phyloP scores from a whole-genome alignment of 2,797 vertebrate genomes.

The Crypturellus tataupa region DNA sequence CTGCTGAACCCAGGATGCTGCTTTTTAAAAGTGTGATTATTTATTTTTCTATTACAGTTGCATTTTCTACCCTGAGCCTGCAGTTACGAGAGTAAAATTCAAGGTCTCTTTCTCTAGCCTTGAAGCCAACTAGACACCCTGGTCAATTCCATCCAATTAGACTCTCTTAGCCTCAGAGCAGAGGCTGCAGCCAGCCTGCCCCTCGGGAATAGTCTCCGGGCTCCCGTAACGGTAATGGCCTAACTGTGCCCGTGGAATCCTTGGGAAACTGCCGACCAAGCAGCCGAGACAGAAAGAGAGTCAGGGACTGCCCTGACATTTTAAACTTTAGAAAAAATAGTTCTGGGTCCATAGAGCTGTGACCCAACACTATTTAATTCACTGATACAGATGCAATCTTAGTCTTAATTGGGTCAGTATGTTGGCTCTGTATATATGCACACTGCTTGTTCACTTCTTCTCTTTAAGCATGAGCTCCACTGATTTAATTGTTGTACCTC shows the following conservation, averaged over 20 bases:
- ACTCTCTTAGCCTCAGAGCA: not conserved
- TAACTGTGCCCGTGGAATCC: not conserved
- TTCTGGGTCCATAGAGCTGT: not conserved
- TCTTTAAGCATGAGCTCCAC: not conserved
- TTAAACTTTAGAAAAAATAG: not conserved
- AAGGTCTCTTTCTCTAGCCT: not conserved
- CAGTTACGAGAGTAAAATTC: slow-evolving; percentile 5
- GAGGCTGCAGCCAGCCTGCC: not conserved
- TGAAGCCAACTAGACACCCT: not conserved
- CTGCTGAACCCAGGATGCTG: not conserved
- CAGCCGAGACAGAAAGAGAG: not conserved
- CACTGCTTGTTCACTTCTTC: not conserved
- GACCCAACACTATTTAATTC: not conserved
- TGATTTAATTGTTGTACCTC: not conserved
- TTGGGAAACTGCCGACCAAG: slow-evolving; percentile 11
- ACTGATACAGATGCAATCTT: not conserved
- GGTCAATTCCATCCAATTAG: slow-evolving; percentile 22
- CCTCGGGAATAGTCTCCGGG: not conserved
- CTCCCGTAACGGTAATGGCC: not conserved
- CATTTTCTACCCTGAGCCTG: not conserved
- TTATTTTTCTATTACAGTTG: not conserved
- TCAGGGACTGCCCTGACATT: not conserved
- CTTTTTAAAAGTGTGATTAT: not conserved
- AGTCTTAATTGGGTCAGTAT: slow-evolving; percentile 5
- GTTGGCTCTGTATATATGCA: not conserved